Evolutionary conservation across 2,888 invertebrate genomes (phyloP), one percentile per base, ranked within the genome.

Genomic region (Volucella zonaria): DNA sequence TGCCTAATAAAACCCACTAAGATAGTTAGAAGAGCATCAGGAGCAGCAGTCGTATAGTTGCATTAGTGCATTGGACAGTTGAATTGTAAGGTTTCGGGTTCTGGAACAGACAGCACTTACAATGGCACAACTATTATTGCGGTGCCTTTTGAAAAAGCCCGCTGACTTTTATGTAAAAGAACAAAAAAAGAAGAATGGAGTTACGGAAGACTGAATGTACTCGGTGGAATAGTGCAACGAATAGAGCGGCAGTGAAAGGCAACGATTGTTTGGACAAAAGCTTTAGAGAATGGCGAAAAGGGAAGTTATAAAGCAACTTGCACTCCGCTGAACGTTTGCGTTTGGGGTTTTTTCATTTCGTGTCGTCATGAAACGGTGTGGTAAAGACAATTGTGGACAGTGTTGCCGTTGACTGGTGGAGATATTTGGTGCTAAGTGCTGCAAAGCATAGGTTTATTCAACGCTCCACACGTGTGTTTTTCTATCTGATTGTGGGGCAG

Each of bases 221-320:
- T 31, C 31, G 31, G 6, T n/a, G 31, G 51, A 71, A 68, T 42
- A 49, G 15, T 56, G 54, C 47, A 14, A 15, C 15, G 15, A 31
- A 49, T 18, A 59, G 64, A 52, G 38, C 14, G 67, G 58, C 61
- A 71, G 76, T 67, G 66, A 80, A 83, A 67, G 59, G 80, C 49
- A 54, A 61, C 54, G 47, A 76, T 80, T 83, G 83, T 80, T 74
- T 68, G 82, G 56, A 61, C 52, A 58, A 74, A 67, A 31, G 62
- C 45, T 54, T 14, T n/a, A 51, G 45, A 68, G 18, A 71, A 71
- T 59, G 14, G 31, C 23, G 9, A n/a, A 58, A 49, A 56, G 38
- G 45, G 77, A 54, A 56, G 61, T 47, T 61, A 52, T 66, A 43
- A 66, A 71, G 58, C 56, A 71, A 54, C 59, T 73, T 77, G 71